Conservation (phyloP, 2,797 vertebrate genomes). For the Myotis daubentonii region DNA sequence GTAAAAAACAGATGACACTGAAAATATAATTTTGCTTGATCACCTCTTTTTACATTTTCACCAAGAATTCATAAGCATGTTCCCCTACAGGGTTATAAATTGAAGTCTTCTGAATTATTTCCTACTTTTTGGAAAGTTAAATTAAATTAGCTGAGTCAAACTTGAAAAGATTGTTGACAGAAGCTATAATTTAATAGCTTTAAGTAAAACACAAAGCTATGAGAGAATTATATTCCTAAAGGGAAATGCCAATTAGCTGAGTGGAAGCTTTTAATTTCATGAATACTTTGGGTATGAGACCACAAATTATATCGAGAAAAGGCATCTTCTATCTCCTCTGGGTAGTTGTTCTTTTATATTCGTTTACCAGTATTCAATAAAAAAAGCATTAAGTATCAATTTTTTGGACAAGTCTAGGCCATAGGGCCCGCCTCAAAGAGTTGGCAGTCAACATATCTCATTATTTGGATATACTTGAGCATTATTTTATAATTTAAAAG, state of each 20-base stretch:
- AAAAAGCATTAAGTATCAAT: background rate
- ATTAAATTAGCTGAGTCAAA: conserved; percentile 50
- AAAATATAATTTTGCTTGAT: background rate
- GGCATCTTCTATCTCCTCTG: background rate
- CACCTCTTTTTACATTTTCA: background rate
- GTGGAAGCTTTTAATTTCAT: conserved; percentile 47
- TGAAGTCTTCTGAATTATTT: conserved; percentile 39
- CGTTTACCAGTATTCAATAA: background rate
- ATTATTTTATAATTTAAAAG: conserved; percentile 16
- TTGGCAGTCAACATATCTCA: background rate
- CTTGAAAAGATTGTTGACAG: conserved; percentile 34
- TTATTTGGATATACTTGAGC: background rate
- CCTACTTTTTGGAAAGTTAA: conserved; percentile 35
- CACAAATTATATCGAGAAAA: conserved; percentile 21
- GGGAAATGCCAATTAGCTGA: conserved; percentile 6
- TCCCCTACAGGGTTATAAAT: background rate
- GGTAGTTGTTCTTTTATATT: background rate
- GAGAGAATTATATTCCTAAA: conserved; percentile 32
- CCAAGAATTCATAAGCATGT: background rate
- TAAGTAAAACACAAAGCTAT: conserved; percentile 40
- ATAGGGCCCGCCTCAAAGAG: background rate
- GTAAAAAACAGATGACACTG: background rate
- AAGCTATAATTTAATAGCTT: conserved; percentile 27
- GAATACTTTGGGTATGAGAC: background rate
- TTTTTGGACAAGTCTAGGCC: background rate